Evolutionary conservation across 1,140 invertebrate genomes (phyloP).

Genomic region (Lepidotrigona ventralis): DNA sequence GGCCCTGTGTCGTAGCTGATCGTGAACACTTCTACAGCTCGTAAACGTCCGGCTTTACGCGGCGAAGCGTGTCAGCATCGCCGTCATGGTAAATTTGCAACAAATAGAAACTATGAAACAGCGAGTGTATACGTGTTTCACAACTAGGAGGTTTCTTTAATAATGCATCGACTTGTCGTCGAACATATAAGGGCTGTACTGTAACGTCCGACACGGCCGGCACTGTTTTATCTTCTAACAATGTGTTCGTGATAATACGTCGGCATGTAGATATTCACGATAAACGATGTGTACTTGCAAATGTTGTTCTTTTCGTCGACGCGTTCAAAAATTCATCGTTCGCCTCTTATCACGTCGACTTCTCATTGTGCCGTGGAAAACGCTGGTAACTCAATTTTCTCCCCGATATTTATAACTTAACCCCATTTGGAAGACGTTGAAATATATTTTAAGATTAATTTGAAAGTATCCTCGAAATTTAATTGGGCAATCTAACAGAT

Average conservation of each 20-base stretch:
- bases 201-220: neutral
- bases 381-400: neutral
- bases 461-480: too few species aligned
- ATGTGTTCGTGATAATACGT: conserved; percentile 1
- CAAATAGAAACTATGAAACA: conserved; percentile 21
- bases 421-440: too few species aligned
- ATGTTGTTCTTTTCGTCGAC: conserved; percentile 2
- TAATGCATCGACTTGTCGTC: conserved; percentile 32
- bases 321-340: conserved; percentile 9
- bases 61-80: conserved; percentile 32
- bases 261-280: neutral
- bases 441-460: too few species aligned
- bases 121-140: conserved; percentile 9
- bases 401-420: neutral
- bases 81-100: conserved; percentile 42
- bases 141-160: conserved; percentile 21
- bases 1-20: conserved; percentile 24
- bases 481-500: too few species aligned
- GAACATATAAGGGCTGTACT: neutral
- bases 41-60: conserved; percentile 54
- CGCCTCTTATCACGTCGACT: neutral
- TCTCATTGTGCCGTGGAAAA: neutral
- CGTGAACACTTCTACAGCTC: conserved; percentile 35
- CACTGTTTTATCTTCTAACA: conserved; percentile 31
- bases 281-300: neutral